A percentile compares a stretch with the other conserved stretches of the same genome.
Conservation (phyloP, 2,113 vertebrate genomes). For the Prionailurus bengalensis region DNA sequence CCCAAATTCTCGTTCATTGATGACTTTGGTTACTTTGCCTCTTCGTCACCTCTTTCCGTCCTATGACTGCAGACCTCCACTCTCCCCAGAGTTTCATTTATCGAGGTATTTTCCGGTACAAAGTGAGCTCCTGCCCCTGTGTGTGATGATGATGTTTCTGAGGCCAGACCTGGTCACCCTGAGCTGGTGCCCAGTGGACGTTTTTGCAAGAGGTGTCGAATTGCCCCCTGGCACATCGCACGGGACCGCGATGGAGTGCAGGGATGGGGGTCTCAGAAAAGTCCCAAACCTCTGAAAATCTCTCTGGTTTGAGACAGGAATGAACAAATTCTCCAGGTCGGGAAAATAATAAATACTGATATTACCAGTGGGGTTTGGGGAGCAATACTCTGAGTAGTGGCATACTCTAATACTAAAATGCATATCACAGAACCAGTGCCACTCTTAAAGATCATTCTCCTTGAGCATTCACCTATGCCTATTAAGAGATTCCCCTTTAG, state of each 20-base stretch:
- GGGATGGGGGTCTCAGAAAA: no score
- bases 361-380: not conserved
- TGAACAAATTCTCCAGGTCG: not conserved
- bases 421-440: no score
- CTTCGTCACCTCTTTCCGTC: not conserved
- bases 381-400: not conserved
- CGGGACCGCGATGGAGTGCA: no score
- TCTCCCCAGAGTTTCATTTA: not conserved
- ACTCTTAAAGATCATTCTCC: not conserved
- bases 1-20: not conserved
- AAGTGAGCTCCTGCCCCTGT: not conserved
- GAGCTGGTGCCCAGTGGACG: not conserved
- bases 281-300: not conserved
- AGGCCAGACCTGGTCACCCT: not conserved
- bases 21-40: not conserved
- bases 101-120: not conserved
- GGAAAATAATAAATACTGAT: not conserved
- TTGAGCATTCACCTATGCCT: not conserved
- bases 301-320: not conserved
- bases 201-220: no score
- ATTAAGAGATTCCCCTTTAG: not conserved
- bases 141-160: not conserved
- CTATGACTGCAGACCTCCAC: not conserved
- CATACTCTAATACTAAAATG: not conserved
- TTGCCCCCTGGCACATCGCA: fast-evolving